phyloP scores from a whole-genome alignment of 2,888 invertebrate species.

The Dendrolimus houi region DNA sequence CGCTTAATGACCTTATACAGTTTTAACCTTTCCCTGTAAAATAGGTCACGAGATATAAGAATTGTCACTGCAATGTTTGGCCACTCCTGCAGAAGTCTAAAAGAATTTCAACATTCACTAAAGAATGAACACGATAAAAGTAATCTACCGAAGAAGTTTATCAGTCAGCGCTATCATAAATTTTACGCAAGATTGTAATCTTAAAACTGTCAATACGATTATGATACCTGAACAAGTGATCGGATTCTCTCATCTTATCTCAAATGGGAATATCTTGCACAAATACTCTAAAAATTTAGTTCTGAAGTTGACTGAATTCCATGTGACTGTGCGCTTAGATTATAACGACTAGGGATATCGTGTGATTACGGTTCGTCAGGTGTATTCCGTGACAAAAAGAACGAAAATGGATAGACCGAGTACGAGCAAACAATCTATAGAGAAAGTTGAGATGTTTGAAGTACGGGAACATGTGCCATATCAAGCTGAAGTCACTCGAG shows the following conservation, averaged over 20 bases:
- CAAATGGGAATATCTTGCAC: constrained; percentile 23
- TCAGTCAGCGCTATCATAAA: constrained; percentile 32
- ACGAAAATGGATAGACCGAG: constrained; percentile 59
- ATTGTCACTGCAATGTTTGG: neutral
- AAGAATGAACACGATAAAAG: constrained; percentile 33
- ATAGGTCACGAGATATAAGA: neutral
- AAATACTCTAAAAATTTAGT: constrained; percentile 34
- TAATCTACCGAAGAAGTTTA: constrained; percentile 37
- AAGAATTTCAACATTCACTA: constrained; percentile 44
- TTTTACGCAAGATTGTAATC: constrained; percentile 63
- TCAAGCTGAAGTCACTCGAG: constrained; percentile 58
- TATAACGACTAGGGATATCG: neutral
- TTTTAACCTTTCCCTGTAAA: neutral
- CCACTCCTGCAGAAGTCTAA: constrained; percentile 27
- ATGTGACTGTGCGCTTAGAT: constrained; percentile 26
- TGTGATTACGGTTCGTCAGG: constrained; percentile 32
- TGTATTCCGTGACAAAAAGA: constrained; percentile 24
- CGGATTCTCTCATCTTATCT: constrained; percentile 50
- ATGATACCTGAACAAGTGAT: constrained; percentile 38
- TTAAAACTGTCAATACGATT: constrained; percentile 48
- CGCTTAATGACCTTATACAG: no score
- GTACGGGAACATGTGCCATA: constrained; percentile 67
- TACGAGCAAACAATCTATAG: constrained; percentile 57
- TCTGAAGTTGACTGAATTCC: constrained; percentile 25
- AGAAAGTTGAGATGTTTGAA: constrained; percentile 61